Base-by-base conservation (phyloP, 2,888 invertebrate species). In the Phyllotreta striolata region DNA sequence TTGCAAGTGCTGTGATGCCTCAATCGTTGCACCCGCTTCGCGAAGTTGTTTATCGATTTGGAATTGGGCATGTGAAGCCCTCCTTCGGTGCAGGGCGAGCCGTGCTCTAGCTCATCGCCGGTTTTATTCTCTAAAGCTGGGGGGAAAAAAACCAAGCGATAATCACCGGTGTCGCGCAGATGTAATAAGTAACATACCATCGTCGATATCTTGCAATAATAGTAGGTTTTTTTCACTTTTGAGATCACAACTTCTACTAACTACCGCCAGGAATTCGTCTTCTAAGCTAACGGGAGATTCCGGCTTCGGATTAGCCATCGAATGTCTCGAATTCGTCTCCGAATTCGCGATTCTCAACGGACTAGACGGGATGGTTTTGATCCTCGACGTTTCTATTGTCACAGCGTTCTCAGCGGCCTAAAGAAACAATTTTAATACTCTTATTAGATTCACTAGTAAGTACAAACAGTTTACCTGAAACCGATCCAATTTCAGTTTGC, bases 1-100 rank as follows among this genome's bases (percentile, higher is more conserved):
- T 84, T 84, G 74, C 87, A 88, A 68, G 89, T 88, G 74, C 89
- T 90, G 74, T 87, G 85, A 77, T 86, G 85, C 35, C 89, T 84
- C 69, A 86, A 82, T 7, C 89, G 82, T 71, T 83, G 84, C 44
- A 87, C 84, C 43, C 85, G 82, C 65, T 85, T 84, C 0, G 86
- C 83, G 72, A 87, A 84, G 68, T 85, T 84, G 62, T 83, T 83
- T 81, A 88, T 83, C 14, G 86, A 85, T 55, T 81, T 82, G 7
- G 82, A 82, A 73, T 85, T 86, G 35, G 87, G 86, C 84, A 87
- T 87, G 74, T 87, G 88, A 38, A 88, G 79, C 1, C 87, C 88
- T 14, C 87, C 87, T 4, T 83, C 84, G 1, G 84, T 83, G 72
- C 87, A 88, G 12, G 84, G 83, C 5, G 83, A 84, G 7, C 84